phyloP scores from a whole-genome alignment of 2,888 invertebrate genomes.

The Peribatodes rhomboidaria region DNA sequence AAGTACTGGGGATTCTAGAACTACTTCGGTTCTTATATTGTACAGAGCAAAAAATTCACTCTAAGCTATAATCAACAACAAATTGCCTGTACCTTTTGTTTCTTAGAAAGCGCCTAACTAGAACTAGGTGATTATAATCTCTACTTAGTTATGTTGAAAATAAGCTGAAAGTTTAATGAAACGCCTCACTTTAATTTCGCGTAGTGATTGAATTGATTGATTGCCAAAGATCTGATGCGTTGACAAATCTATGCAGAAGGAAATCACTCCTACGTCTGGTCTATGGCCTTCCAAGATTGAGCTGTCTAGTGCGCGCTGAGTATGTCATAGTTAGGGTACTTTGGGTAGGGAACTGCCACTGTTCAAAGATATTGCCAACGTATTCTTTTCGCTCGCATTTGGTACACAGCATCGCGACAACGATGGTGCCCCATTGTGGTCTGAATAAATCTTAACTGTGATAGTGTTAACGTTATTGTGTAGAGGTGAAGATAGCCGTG shows the following conservation, averaged over 20 bases:
- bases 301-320: slow-evolving; percentile 16
- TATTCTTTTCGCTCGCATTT: slow-evolving; percentile 40
- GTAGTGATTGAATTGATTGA: too few species aligned
- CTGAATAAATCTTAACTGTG: slow-evolving; percentile 24
- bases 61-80: too few species aligned
- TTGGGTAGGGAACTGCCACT: slow-evolving; percentile 43
- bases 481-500: slow-evolving; percentile 48
- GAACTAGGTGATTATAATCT: too few species aligned
- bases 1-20: neutral
- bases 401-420: slow-evolving; percentile 31
- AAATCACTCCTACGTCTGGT: neutral
- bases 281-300: neutral
- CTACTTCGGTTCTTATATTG: neutral
- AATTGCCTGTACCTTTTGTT: too few species aligned
- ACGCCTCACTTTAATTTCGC: too few species aligned
- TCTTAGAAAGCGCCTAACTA: too few species aligned
- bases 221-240: too few species aligned
- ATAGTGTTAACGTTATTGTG: slow-evolving; percentile 37
- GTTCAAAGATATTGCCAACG: slow-evolving; percentile 42
- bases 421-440: slow-evolving; percentile 38
- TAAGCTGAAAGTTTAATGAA: too few species aligned
- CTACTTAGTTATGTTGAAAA: too few species aligned
- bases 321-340: slow-evolving; percentile 10
- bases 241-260: too few species aligned
- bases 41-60: neutral